Evolutionary conservation across 2,888 invertebrate genomes (phyloP).

Genomic region (Siphonodentalium dalli): DNA sequence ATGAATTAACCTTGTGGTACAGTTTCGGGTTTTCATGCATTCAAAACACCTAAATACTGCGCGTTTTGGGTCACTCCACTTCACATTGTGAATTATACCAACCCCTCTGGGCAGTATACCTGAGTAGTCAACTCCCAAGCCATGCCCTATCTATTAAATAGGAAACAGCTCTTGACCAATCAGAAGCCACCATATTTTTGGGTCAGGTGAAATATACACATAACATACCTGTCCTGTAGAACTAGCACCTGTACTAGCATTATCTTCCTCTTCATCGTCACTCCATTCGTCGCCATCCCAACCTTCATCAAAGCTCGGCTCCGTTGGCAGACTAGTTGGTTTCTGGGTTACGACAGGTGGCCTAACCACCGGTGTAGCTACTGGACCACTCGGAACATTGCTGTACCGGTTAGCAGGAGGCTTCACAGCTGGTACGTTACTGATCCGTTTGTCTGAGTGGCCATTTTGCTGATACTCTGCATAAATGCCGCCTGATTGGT

Average conservation of each 20-base stretch:
- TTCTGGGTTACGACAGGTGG: constrained; percentile 12
- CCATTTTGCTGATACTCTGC: constrained; percentile 1
- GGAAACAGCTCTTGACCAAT: too few relatives aligned
- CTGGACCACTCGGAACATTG: constrained; percentile 12
- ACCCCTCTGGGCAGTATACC: too few relatives aligned
- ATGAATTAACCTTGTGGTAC: too few relatives aligned
- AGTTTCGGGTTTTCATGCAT: too few relatives aligned
- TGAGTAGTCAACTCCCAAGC: too few relatives aligned
- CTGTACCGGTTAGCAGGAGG: constrained; percentile 14
- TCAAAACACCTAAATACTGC: too few relatives aligned
- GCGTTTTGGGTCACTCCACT: too few relatives aligned
- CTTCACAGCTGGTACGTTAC: constrained; percentile 4
- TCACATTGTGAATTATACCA: too few relatives aligned
- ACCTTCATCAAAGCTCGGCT: constrained; percentile 73
- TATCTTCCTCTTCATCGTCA: constrained; percentile 71
- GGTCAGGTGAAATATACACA: neutral
- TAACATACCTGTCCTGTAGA: neutral
- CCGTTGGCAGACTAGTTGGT: constrained; percentile 16
- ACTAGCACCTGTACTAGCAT: constrained; percentile 42
- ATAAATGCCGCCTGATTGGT: too few relatives aligned
- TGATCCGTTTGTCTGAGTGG: neutral
- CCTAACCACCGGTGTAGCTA: constrained; percentile 18
- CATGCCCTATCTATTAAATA: too few relatives aligned
- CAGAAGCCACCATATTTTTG: neutral
- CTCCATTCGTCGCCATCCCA: constrained; percentile 77